phyloP scores from a whole-genome alignment of 30 jellyfish, hydroid and myxozoan genomes.

The Hydractinia symbiolongicarpus region DNA sequence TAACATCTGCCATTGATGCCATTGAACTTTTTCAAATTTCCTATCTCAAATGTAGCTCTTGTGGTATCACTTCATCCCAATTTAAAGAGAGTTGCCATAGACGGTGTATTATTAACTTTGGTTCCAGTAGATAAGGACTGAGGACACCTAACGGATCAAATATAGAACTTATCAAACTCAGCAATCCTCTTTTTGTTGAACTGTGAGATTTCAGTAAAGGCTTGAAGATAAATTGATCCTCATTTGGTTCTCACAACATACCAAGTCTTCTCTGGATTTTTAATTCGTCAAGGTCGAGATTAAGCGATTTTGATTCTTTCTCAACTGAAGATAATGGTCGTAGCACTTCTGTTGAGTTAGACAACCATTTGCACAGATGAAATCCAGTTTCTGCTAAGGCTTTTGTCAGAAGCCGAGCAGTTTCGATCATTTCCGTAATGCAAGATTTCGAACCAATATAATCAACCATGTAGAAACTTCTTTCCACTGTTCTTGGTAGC shows the following conservation, averaged over 20 bases:
- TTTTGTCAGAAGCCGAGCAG: too few relatives aligned
- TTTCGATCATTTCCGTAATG: too few relatives aligned
- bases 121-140: conserved; percentile 13
- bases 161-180: not conserved
- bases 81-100: conserved; percentile 8
- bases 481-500: too few relatives aligned
- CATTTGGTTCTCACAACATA: not conserved
- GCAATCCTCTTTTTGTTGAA: conserved; percentile 19
- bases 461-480: too few relatives aligned
- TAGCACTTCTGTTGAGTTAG: not conserved
- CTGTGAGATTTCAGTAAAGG: not conserved
- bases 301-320: not conserved
- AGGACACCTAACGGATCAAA: conserved; percentile 26
- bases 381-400: conserved; percentile 1
- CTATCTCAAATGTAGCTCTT: not conserved
- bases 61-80: conserved; percentile 11
- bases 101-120: conserved; percentile 7
- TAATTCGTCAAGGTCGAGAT: not conserved
- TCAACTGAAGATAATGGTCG: conserved; percentile 7
- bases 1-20: too few relatives aligned
- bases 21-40: not conserved
- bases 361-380: not conserved
- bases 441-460: too few relatives aligned
- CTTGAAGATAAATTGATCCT: conserved; percentile 5
- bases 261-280: conserved; percentile 7